Percentiles rank a stretch among this genome's conserved stretches.
Evolutionary conservation across 1,140 invertebrate species (phyloP).

Genomic region (Brachionus asplanchnoidis): DNA sequence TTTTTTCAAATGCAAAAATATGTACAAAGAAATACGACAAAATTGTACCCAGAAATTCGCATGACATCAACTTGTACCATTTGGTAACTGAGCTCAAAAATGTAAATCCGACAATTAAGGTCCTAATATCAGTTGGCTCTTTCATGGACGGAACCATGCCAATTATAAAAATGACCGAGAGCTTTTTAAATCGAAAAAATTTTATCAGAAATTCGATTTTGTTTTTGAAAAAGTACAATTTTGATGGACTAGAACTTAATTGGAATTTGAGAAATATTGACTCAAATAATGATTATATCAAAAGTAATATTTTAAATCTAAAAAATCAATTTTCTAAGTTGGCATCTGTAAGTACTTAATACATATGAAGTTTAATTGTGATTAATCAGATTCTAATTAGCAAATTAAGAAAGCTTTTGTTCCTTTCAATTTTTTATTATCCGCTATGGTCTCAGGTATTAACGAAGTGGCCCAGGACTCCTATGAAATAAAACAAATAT

Average conservation of each 20-base stretch:
- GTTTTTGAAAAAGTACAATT: conserved; percentile 4
- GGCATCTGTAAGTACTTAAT: background rate
- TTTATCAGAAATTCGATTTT: background rate
- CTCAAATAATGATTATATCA: background rate
- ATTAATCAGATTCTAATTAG: background rate
- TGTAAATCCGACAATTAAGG: background rate
- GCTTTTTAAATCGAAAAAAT: conserved; percentile 1
- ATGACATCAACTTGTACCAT: background rate
- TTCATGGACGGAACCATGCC: background rate
- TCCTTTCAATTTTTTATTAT: background rate
- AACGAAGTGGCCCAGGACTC: conserved; percentile 8
- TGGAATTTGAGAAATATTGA: conserved; percentile 36
- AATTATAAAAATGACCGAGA: background rate
- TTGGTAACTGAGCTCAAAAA: conserved; percentile 5
- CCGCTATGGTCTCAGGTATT: background rate
- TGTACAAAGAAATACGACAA: background rate
- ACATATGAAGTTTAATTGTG: background rate
- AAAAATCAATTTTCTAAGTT: conserved; percentile 9
- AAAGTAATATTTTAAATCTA: background rate
- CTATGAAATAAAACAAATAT: background rate
- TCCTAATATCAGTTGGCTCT: background rate
- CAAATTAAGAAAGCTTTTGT: background rate
- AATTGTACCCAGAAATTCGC: background rate
- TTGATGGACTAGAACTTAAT: conserved; percentile 1
- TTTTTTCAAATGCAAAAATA: conserved; percentile 23